These are phyloP conservation scores for Pseudorasbora parva DNA, from an alignment of 2,113 vertebrate genomes.

Conservation along the genomic window DNA sequence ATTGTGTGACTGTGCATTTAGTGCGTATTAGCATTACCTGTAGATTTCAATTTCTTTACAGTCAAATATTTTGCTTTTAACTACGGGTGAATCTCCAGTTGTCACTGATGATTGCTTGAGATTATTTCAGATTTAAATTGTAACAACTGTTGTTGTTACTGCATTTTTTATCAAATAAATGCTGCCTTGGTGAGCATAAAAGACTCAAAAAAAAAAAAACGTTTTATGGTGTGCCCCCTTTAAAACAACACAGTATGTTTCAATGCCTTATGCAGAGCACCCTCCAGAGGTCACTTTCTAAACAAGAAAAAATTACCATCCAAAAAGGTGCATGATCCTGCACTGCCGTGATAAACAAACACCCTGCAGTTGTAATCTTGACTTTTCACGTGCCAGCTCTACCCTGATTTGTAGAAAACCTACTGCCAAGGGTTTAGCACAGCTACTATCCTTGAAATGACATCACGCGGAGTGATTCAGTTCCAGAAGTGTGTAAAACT, in stretches of 20 bases:
- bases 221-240: not conserved
- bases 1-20: no score
- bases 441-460: not conserved
- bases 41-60: no score
- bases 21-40: no score
- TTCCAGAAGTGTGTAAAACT: not conserved
- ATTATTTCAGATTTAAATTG: no score
- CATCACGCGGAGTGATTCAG: not conserved
- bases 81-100: no score
- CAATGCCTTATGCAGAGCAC: not conserved
- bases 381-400: not conserved
- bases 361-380: not conserved
- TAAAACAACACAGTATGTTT: not conserved
- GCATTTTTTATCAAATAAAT: not conserved
- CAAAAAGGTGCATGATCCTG: not conserved
- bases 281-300: not conserved
- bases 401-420: slow-evolving; percentile 17
- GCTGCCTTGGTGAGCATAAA: not conserved
- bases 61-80: no score
- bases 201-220: no score
- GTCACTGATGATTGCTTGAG: no score
- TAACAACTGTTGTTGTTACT: not conserved
- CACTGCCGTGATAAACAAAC: not conserved
- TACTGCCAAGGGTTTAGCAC: not conserved
- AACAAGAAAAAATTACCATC: not conserved